Evolutionary conservation across 1,140 invertebrate genomes (phyloP), one percentile per base, ranked within the genome.

Genomic region (Samia ricini): DNA sequence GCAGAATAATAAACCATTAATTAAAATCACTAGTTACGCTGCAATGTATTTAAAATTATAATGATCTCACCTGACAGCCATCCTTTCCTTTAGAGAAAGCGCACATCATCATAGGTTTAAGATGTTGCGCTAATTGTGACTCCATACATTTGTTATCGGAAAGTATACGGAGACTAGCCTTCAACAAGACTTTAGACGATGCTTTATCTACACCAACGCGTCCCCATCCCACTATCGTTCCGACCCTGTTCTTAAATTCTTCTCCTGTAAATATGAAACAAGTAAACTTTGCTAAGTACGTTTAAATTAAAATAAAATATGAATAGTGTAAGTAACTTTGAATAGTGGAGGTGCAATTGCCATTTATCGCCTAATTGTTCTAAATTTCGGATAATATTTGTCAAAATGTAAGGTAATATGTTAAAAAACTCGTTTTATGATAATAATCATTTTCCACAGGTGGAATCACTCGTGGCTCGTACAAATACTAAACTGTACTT

Each of bases 151-250:
- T 66, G 15, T 77, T 60, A 29, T 81, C 82, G 1, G 83, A 64
- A 36, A 91, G 80, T 2, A 91, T 81, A 26, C 86, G 90, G 2
- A 94, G 78, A 18, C 81, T 78, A 0, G 93, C 92, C 67, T 93
- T 89, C 61, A 91, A 76, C 1, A 94, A 81, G 22, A 84, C 89
- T 52, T 86, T 90, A 0, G 93, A 92, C 3, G 92, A 82, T 10
- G 77, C 72, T 2, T 91, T 91, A 1, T 88, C 82, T 3, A 85
- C 84, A 0, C 76, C 85, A 0, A 92, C 78, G 6, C 91, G 83
- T 10, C 94, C 94, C 94, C 94, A 95, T 6, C 94, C 94, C 1
- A 92, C 86, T n/a, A 94, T 92, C 4, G 91, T 91, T 0, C 89
- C 93, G 10, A 83, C 65, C 22, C 87, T 74, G 20, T 87, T 91